These are phyloP conservation scores for Erannis defoliaria DNA, from an alignment of 2,888 invertebrate genomes.

Conservation along the genomic window DNA sequence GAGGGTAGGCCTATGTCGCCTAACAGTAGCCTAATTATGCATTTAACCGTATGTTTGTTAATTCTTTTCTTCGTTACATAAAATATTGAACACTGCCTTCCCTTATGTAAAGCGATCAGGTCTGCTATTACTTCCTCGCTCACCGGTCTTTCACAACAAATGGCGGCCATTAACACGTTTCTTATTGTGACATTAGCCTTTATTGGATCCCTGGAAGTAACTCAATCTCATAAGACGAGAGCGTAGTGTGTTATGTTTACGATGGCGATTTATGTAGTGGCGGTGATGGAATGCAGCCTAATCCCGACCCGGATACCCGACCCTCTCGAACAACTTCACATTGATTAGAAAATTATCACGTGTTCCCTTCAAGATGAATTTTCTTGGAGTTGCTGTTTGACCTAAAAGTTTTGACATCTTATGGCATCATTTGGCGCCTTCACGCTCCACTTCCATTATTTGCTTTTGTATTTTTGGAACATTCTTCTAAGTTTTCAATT, in stretches of 20 bases:
- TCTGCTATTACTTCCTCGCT: slow-evolving; percentile 61
- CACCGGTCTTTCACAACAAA: slow-evolving; percentile 64
- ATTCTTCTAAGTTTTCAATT: not conserved
- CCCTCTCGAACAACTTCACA: slow-evolving; percentile 35
- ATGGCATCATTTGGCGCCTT: not conserved
- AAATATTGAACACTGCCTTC: slow-evolving; percentile 17
- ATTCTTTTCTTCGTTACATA: not conserved
- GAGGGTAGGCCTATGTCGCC: too few species aligned
- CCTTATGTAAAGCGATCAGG: slow-evolving; percentile 40
- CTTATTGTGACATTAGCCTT: slow-evolving; percentile 75
- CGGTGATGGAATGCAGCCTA: slow-evolving; percentile 39
- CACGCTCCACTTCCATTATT: not conserved
- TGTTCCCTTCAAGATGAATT: slow-evolving; percentile 24
- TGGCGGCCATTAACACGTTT: slow-evolving; percentile 74
- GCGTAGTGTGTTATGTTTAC: slow-evolving; percentile 61
- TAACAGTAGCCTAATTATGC: too few species aligned
- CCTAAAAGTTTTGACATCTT: slow-evolving; percentile 17
- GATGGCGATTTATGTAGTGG: slow-evolving; percentile 44
- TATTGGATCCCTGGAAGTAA: slow-evolving; percentile 70
- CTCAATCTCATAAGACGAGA: slow-evolving; percentile 63
- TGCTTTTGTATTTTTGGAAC: not conserved
- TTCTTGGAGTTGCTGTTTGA: slow-evolving; percentile 17
- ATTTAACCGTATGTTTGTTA: too few species aligned
- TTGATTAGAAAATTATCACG: slow-evolving; percentile 38
- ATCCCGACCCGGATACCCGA: slow-evolving; percentile 34